Evolutionary conservation across 2,888 invertebrate genomes (phyloP), one percentile per base, ranked within the genome.

Genomic region (Limenitis camilla): DNA sequence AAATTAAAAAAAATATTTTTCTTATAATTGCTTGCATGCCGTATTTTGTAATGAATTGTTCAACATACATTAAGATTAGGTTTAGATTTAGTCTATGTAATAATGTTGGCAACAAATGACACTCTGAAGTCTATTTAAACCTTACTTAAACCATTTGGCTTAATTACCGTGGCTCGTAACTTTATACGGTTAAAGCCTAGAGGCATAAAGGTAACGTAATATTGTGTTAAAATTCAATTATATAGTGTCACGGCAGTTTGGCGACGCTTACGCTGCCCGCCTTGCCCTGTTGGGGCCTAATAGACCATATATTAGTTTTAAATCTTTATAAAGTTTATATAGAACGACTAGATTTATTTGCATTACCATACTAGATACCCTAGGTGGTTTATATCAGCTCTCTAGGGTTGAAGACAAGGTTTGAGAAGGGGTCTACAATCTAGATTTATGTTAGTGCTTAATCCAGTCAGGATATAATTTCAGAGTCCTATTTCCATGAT

Each of bases 151-250:
- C 33, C 46, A 46, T 54, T 52, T 44, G 33, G 33, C 59, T 53
- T 60, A 60, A 59, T 60, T 56, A 61, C 44, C 35, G 55, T 50
- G 39, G 31, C 48, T 52, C 55, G 39, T 57, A 57, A 62, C 52
- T 60, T 61, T 57, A 57, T 59, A 61, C 36, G 55, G 55, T 48
- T 49, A 51, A 56, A 47, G 53, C 55, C 51, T 55, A 58, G 57
- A 59, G 56, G 48, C 56, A 52, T 59, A 55, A 53, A 56, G 56
- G 58, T 62, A 56, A 49, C 44, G 51, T 58, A 52, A 61, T 58
- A 49, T 29, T 41, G 52, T 54, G 51, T 61, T 57, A 55, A 58
- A 60, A 60, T 58, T 56, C 53, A 55, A 58, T 55, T 56, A 58
- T 55, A 58, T 51, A 43, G 35, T 10, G 36, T 28, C 8, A 11